A percentile compares a stretch with the other conserved stretches of the same genome.
phyloP scores from a whole-genome alignment of 2,113 vertebrate genomes.

The Mustela lutreola region DNA sequence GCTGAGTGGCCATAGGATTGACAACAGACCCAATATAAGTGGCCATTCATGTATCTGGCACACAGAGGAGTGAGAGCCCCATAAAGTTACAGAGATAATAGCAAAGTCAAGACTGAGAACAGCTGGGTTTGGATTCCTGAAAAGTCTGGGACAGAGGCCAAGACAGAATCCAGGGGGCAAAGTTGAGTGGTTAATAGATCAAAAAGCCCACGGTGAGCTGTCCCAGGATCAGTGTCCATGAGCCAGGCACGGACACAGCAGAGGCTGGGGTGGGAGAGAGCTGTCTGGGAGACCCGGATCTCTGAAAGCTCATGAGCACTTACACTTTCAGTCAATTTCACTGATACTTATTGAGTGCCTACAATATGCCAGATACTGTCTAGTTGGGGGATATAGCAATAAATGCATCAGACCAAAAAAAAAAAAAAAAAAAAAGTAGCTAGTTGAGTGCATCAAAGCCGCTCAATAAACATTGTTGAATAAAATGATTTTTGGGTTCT shows the following conservation, averaged over 20 bases:
- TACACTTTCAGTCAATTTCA: neutral
- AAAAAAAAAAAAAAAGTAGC: neutral
- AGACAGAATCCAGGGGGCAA: slow-evolving; percentile 46
- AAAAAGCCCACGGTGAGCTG: neutral
- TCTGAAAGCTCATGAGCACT: neutral
- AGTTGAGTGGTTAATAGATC: slow-evolving; percentile 16
- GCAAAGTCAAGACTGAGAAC: slow-evolving; percentile 47
- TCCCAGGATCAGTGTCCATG: neutral
- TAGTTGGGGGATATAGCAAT: neutral
- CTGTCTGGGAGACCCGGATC: neutral
- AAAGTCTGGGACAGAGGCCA: slow-evolving; percentile 58
- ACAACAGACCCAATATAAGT: neutral
- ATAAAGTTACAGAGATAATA: neutral
- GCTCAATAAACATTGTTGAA: neutral
- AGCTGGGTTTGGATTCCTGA: slow-evolving; percentile 44
- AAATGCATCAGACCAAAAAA: neutral
- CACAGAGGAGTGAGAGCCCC: neutral
- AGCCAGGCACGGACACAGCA: neutral
- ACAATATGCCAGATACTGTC: neutral
- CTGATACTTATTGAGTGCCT: neutral
- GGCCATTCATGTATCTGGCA: neutral
- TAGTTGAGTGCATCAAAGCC: neutral
- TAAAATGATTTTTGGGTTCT: neutral
- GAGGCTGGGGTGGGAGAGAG: neutral
- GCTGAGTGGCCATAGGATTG: neutral